Evolutionary conservation across 1,140 invertebrate genomes (phyloP), one percentile per base, ranked within the genome.

Genomic region (Formica selysi): DNA sequence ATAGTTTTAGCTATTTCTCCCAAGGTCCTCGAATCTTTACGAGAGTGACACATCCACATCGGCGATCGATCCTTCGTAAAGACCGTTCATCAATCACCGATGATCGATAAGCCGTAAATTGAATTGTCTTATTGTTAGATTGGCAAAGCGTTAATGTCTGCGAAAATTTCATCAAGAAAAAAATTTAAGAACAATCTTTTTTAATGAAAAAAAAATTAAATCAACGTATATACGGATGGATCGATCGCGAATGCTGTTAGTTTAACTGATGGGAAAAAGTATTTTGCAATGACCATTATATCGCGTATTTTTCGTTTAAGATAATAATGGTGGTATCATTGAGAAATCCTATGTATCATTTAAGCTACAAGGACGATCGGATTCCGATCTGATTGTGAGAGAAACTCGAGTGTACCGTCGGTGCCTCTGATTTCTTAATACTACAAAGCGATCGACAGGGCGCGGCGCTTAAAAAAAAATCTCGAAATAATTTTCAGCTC

Each of bases 401-500:
- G 65, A n/a, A 19, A 74, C 48, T 8, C 36, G n/a, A 73, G 16
- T 61, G 38, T 32, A 44, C 73, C 19, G 11, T 7, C 51, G 38
- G 38, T 54, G 38, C 38, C 54, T 74, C 38, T n/a, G 6, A 83
- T 3, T 81, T 59, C 11, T 16, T 67, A 64, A 51, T 8, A 8
- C 54, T 29, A 11, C 4, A 36, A 13, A 29, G 13, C 38, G 13
- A 74, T 62, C 38, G 41, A 22, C 10, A 41, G 13, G 22, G 13
- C 11, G 44, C 61, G 76, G 19, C 7, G 54, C 11, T 81, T 59
- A 19, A 29, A 51, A 48, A 11, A 26, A 59, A 76, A 90, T 83
- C 76, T 90, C 67, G 73, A 19, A 70, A 86, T 74, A 83, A 87
- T 90, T 90, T 81, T 22, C 54, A 80, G 29, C 70, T 61, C 48